These are phyloP conservation scores for Hypomecis atomaria DNA, from an alignment of 2,888 invertebrate species.

Conservation along the genomic window DNA sequence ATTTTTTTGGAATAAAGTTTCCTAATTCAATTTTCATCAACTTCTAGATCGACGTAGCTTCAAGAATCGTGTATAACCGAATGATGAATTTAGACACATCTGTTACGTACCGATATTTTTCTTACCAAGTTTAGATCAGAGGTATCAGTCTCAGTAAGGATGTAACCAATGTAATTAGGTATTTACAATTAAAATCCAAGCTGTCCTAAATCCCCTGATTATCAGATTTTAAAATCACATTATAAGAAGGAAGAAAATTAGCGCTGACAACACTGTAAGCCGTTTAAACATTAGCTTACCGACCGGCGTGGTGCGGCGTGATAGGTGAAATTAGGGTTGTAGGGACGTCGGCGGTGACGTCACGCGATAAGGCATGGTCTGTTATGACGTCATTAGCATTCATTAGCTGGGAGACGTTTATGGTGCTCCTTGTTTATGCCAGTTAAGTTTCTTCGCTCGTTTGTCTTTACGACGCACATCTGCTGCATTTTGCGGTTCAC, in stretches of 20 bases:
- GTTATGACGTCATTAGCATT: slow-evolving; percentile 19
- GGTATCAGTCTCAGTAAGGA: no score
- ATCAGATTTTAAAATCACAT: background rate
- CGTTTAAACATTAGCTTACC: slow-evolving; percentile 60
- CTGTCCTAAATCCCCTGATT: background rate
- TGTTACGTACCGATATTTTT: no score
- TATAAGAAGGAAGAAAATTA: slow-evolving; percentile 1
- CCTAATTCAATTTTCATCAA: no score
- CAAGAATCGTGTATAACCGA: no score
- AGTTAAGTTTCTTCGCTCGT: background rate
- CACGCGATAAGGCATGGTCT: slow-evolving; percentile 23
- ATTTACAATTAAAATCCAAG: no score
- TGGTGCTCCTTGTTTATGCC: slow-evolving; percentile 24
- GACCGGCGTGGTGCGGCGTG: slow-evolving; percentile 46
- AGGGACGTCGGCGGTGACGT: slow-evolving; percentile 22
- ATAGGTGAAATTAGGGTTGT: slow-evolving; percentile 39
- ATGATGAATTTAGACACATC: no score
- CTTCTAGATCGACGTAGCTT: no score
- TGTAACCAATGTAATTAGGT: no score
- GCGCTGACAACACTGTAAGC: slow-evolving; percentile 49
- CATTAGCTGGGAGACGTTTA: slow-evolving; percentile 25
- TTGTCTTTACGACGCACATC: background rate
- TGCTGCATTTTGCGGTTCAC: background rate
- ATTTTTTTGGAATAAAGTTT: no score
- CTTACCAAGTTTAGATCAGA: no score